Evolutionary conservation across 2,797 vertebrate species (phyloP).

Genomic region (Clarias platycephalus): DNA sequence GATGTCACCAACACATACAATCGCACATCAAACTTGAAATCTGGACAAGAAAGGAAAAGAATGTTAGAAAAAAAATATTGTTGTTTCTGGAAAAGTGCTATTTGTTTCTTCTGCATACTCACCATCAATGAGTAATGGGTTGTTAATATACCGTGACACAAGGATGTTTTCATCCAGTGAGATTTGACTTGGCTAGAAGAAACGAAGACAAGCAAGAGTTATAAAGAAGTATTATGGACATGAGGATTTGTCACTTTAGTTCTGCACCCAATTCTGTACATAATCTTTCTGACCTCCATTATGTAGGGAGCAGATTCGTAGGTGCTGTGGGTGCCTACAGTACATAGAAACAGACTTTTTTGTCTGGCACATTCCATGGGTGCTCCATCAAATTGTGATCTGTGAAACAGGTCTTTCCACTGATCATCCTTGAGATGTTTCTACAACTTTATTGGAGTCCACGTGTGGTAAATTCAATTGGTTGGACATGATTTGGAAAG

Average conservation of each 20-base stretch:
- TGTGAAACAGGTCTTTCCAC: no score
- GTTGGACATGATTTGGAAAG: no score
- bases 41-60: constrained; percentile 65
- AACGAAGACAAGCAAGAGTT: constrained; percentile 38
- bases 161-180: constrained; percentile 91
- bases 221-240: not conserved
- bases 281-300: not conserved
- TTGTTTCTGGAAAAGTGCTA: not conserved
- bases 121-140: constrained; percentile 95
- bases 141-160: constrained; percentile 93
- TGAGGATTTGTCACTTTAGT: not conserved
- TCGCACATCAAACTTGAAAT: constrained; percentile 95
- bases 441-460: no score
- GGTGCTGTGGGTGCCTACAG: no score
- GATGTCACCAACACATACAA: constrained; percentile 95
- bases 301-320: no score
- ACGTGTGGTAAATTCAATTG: no score
- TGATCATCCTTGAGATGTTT: no score
- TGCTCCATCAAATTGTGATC: no score
- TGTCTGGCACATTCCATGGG: no score
- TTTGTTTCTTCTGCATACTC: constrained; percentile 60
- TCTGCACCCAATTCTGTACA: not conserved
- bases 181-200: constrained; percentile 88
- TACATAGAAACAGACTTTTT: no score
- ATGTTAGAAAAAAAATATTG: not conserved